phyloP scores from a whole-genome alignment of 2,797 vertebrate species.

The Psittacula echo region DNA sequence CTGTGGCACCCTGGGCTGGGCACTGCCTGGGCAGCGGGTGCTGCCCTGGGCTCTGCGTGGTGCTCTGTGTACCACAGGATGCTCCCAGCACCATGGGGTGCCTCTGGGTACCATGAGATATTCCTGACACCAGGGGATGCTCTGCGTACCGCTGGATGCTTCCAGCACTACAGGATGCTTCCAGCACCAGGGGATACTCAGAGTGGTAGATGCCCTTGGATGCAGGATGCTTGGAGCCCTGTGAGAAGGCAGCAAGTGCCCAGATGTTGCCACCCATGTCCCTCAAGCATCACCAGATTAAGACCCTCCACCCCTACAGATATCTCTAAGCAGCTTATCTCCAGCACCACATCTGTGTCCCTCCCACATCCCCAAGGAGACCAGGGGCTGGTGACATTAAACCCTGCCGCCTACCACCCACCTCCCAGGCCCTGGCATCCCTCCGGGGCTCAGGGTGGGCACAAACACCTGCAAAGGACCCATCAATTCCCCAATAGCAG shows the following conservation, averaged over 20 bases:
- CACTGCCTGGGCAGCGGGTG: accelerated
- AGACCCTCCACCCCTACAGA: not conserved
- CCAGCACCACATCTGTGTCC: not conserved
- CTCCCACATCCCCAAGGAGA: not conserved
- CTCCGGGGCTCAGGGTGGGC: accelerated
- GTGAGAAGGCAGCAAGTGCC: not conserved
- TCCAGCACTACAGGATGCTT: not conserved
- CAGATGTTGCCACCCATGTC: not conserved
- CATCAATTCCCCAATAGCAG: accelerated
- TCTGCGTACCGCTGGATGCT: not conserved
- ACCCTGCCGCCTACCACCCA: not conserved
- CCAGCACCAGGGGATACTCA: not conserved
- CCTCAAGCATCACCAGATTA: not conserved
- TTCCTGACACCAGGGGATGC: not conserved
- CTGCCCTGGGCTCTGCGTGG: not conserved
- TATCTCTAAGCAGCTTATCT: slow-evolving; percentile 43
- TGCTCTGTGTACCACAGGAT: not conserved
- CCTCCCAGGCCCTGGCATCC: not conserved
- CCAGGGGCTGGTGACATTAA: not conserved
- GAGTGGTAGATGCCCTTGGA: not conserved
- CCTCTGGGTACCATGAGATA: not conserved
- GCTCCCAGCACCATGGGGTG: accelerated
- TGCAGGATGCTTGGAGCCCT: not conserved
- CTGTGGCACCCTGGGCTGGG: not conserved
- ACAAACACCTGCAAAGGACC: not conserved